These are phyloP conservation scores for Tipula helvola DNA, from an alignment of 2,888 invertebrate genomes.

Conservation along the genomic window DNA sequence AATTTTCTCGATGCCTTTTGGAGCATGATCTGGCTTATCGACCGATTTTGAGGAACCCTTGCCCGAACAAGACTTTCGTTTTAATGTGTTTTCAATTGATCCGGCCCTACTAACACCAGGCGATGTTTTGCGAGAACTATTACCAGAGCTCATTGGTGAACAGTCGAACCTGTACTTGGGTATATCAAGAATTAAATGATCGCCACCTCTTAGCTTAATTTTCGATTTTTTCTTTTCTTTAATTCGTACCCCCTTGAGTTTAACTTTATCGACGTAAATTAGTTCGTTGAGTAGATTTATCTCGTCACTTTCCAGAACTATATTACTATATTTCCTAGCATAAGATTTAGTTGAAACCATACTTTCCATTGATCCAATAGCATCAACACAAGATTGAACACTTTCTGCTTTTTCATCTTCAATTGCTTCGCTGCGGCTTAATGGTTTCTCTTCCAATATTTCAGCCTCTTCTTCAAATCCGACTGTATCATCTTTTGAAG, in stretches of 20 bases:
- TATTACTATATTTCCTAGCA: conserved; percentile 32
- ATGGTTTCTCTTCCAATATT: conserved; percentile 45
- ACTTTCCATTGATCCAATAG: conserved; percentile 31
- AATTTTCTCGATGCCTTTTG: conserved; percentile 27
- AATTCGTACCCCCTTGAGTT: conserved; percentile 35
- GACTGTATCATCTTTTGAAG: conserved; percentile 79
- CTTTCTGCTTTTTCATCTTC: conserved; percentile 43
- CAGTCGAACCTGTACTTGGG: conserved; percentile 34
- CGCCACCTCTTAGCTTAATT: conserved; percentile 33
- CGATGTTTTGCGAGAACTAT: conserved; percentile 34
- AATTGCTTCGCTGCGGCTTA: conserved; percentile 33
- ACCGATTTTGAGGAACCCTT: conserved; percentile 23
- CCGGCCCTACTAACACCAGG: conserved; percentile 35
- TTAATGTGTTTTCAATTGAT: conserved; percentile 30
- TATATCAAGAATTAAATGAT: conserved; percentile 34
- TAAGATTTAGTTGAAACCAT: conserved; percentile 21
- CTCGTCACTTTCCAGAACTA: conserved; percentile 46
- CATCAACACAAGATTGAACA: conserved; percentile 35
- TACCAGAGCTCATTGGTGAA: conserved; percentile 34
- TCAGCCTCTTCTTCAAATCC: conserved; percentile 58
- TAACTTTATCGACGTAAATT: conserved; percentile 34
- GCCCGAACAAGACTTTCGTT: background rate
- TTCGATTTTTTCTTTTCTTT: conserved; percentile 34
- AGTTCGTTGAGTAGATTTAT: conserved; percentile 42
- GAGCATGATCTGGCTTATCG: conserved; percentile 39